A percentile compares a stretch with the other conserved stretches of the same genome.
Conservation (phyloP, 2,797 vertebrate genomes). For the Taeniopygia guttata region DNA sequence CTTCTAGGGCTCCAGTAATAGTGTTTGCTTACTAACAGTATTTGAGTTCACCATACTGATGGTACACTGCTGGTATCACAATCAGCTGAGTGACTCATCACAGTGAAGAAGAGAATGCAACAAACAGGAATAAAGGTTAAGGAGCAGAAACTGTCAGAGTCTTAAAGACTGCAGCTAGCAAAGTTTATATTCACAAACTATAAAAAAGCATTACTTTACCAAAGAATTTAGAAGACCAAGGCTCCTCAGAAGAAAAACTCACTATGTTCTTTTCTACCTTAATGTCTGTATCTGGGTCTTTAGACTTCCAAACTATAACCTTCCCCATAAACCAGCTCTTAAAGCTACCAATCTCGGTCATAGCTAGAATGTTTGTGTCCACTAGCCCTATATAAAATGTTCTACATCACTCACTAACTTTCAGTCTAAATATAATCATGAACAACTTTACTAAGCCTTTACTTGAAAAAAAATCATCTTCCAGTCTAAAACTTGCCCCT, state of each 20-base stretch:
- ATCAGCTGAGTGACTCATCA: not conserved
- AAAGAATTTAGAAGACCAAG: not conserved
- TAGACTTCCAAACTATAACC: not conserved
- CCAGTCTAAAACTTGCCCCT: not conserved
- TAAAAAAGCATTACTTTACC: not conserved
- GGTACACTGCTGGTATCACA: not conserved
- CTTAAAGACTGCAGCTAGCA: not conserved
- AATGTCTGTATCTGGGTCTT: not conserved
- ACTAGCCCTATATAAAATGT: not conserved
- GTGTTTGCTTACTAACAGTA: not conserved
- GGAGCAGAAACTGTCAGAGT: not conserved
- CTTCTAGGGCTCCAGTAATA: constrained; percentile 2
- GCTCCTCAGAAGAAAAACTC: not conserved
- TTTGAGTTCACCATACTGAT: constrained; percentile 4
- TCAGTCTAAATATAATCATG: not conserved
- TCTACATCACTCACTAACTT: not conserved
- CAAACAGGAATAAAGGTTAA: not conserved
- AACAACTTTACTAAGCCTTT: not conserved
- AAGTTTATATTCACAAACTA: not conserved
- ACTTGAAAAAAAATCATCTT: not conserved
- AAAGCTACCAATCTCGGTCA: not conserved
- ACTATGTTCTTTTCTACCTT: not conserved
- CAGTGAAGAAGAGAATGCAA: not conserved
- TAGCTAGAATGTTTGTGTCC: not conserved
- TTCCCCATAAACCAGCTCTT: not conserved